Evolutionary conservation across 2,113 vertebrate species (phyloP), one percentile per base, ranked within the genome.

Genomic region (Eptatretus burgeri): DNA sequence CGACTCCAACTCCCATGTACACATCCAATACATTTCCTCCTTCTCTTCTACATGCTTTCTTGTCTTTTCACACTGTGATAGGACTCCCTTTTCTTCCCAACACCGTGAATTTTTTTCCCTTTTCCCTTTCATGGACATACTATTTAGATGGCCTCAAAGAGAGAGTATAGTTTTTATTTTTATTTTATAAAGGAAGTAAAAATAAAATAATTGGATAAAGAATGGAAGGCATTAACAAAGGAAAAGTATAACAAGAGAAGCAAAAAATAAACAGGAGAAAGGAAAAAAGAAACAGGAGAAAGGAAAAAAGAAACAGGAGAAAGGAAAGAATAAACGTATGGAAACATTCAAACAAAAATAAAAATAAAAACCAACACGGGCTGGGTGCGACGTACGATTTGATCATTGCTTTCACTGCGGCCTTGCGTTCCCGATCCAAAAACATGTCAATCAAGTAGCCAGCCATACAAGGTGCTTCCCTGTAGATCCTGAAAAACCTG

Each of bases 371-470:
- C 41, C 18, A 49, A 41, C 49, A 19, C 18, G 14, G 62, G 50
- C 66, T 52, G 18, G 11, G 9, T 14, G 52, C 51, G 67, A 78
- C 83, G 78, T 78, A 89, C 85, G 83, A 80, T 85, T 88, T 89
- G 67, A 86, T 73, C 70, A 89, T 84, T 64, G 84, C 82, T 74
- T 78, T 78, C 71, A 89, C 78, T 14, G 85, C 85, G 1, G 74
- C 63, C 68, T 74, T 84, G 76, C 85, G 76, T 73, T 89, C 85
- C 65, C 85, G 76, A 62, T 88, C 85, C 64, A 80, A 75, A 74
- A 89, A 89, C 78, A 87, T 87, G 76, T 88, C 84, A 67, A 89
- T 83, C 65, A 89, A 82, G 71, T 83, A 84, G 17, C 80, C 81
- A 13, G 80, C 82, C 85, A 89, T 89, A 63, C 82, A 82, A 1